A percentile compares a stretch with the other conserved stretches of the same genome.
Evolutionary conservation across 2,888 invertebrate genomes (phyloP).

Genomic region (Cerastis rubricosa): DNA sequence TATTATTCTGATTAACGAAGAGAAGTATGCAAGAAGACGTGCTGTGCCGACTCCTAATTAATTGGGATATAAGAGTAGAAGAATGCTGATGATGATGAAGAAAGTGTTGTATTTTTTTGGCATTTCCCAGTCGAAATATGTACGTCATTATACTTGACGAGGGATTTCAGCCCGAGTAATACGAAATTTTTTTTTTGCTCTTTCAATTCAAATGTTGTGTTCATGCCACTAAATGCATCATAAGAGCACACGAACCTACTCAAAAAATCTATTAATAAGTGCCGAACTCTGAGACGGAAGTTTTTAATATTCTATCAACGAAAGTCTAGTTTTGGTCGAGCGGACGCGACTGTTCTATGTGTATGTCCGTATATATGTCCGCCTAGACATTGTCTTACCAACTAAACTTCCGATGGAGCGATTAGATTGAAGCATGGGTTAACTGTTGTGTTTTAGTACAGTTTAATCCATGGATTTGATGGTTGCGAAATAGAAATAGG

Average conservation of each 20-base stretch:
- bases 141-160: not conserved
- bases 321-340: conserved; percentile 73
- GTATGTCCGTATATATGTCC: conserved; percentile 55
- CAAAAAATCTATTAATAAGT: conserved; percentile 45
- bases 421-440: conserved; percentile 11
- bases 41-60: not conserved
- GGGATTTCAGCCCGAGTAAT: not conserved
- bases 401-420: conserved; percentile 40
- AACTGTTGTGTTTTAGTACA: conserved; percentile 12
- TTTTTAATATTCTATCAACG: conserved; percentile 71
- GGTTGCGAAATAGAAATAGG: not conserved
- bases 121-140: not conserved
- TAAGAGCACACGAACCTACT: conserved; percentile 35
- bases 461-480: not conserved
- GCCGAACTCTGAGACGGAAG: conserved; percentile 68
- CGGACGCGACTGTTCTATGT: conserved; percentile 71
- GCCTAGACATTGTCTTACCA: conserved; percentile 55
- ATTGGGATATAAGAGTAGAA: not conserved
- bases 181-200: not conserved
- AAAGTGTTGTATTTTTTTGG: not conserved
- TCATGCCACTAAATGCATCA: conserved; percentile 5
- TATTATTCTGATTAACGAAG: not conserved
- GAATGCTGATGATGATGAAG: not conserved
- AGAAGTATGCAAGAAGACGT: not conserved
- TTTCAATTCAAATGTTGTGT: not conserved